Evolutionary conservation across 2,888 invertebrate species (phyloP), one percentile per base, ranked within the genome.

Genomic region (Griposia aprilina): DNA sequence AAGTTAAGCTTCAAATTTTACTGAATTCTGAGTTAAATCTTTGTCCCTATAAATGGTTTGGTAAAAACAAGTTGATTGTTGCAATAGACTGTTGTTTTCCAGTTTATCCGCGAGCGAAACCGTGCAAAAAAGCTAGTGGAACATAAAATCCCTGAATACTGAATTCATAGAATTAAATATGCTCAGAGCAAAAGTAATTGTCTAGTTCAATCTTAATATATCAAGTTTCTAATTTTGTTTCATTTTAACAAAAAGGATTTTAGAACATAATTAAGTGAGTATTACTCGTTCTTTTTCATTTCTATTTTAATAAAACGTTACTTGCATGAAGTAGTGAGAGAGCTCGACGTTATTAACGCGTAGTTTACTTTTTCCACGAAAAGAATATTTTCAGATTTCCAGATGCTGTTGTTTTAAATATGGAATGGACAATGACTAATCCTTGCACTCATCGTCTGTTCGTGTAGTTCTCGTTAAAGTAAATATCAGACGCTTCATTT

Each of bases 121-220:
- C 41, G 10, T 17, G n/a, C n/a, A 26, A 17, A 52, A 67, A 45
- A 48, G 7, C 20, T 6, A 48, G 26, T n/a, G 3, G 30, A 15
- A 63, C 50, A 70, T 75, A 60, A 79, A 79, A 72, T 65, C 52
- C 23, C 13, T 15, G 73, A 80, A 79, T 59, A 30, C 0, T 65
- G 17, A 69, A 73, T 74, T 76, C 15, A 45, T 30, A 57, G 13
- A 84, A 65, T 60, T 66, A n/a, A n/a, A n/a, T n/a, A 69, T 36
- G 26, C 60, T 70, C 45, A n/a, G 57, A 81, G 65, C 45, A 11
- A 50, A 41, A 74, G 48, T 74, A 62, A 85, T 85, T 30, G 74
- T 65, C 26, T 68, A 17, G 13, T 72, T 78, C 52, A 74, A 83
- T 82, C 71, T 69, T 69, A 73, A 63, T 81, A 72, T 74, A 82